phyloP scores from a whole-genome alignment of 2,797 vertebrate species.

The Sitta carolinensis region DNA sequence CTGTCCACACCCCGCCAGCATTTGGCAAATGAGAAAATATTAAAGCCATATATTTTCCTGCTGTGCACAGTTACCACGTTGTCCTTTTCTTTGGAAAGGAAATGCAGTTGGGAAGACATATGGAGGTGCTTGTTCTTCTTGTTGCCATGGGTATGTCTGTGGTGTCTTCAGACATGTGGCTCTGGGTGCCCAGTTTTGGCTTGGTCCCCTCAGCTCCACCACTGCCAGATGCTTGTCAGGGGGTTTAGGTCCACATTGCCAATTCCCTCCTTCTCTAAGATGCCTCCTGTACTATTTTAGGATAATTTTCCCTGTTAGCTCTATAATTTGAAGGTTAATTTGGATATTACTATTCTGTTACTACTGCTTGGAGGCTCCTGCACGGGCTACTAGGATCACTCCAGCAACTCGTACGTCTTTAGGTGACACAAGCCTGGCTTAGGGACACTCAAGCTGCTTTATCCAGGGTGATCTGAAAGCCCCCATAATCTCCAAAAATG shows the following conservation, averaged over 20 bases:
- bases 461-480: neutral
- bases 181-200: neutral
- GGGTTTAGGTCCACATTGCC: neutral
- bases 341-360: neutral
- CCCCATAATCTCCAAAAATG: neutral
- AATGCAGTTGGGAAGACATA: slow-evolving; percentile 44
- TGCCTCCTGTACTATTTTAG: neutral
- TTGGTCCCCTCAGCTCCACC: neutral
- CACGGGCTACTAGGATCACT: neutral
- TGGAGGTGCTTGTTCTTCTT: slow-evolving; percentile 63
- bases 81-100: slow-evolving; percentile 56
- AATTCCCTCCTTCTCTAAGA: neutral
- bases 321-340: neutral
- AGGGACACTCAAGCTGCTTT: neutral
- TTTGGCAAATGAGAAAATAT: slow-evolving; percentile 44
- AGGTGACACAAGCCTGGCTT: neutral
- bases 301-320: neutral
- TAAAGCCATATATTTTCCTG: slow-evolving; percentile 17
- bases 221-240: neutral
- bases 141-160: slow-evolving; percentile 56
- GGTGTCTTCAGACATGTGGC: neutral
- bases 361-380: neutral
- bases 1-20: neutral
- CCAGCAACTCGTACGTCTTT: neutral
- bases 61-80: slow-evolving; percentile 10